These are phyloP conservation scores for Drosophila affinis DNA, from an alignment of 2,888 invertebrate genomes.

Conservation along the genomic window DNA sequence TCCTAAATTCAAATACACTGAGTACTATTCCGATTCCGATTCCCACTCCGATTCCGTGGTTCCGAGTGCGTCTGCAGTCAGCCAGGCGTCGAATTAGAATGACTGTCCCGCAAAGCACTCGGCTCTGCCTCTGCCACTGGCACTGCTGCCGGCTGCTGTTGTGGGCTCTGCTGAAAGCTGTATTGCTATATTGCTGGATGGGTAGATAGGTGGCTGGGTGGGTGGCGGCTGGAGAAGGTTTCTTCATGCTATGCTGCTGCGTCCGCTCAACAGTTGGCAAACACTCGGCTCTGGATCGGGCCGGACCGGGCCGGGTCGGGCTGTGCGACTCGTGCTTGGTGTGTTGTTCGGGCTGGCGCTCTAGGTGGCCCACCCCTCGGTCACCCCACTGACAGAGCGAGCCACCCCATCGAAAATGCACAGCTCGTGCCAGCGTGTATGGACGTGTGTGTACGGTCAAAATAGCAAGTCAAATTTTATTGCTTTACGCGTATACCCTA, in stretches of 20 bases:
- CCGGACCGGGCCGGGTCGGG: constrained; percentile 1
- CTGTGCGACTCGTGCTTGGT: constrained; percentile 7
- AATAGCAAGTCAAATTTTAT: constrained; percentile 37
- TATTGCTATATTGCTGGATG: constrained; percentile 4
- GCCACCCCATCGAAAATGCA: constrained; percentile 47
- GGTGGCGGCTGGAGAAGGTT: constrained; percentile 11
- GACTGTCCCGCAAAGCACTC: constrained; percentile 31
- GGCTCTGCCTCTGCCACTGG: constrained; percentile 5
- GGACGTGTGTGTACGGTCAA: constrained; percentile 37
- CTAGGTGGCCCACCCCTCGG: constrained; percentile 8
- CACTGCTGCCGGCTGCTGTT: constrained; percentile 6
- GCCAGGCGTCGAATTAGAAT: constrained; percentile 68
- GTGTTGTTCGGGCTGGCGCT: constrained; percentile 6
- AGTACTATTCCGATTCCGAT: constrained; percentile 32
- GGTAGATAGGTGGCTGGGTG: constrained; percentile 20
- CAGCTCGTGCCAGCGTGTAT: constrained; percentile 46
- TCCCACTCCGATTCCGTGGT: constrained; percentile 47
- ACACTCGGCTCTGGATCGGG: constrained; percentile 31
- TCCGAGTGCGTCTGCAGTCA: constrained; percentile 62
- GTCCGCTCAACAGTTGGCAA: constrained; percentile 43
- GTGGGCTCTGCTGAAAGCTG: constrained; percentile 10
- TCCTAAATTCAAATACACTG: not conserved
- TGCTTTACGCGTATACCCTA: constrained; percentile 35
- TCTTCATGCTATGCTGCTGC: constrained; percentile 16
- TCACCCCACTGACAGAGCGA: not conserved